phyloP scores from a whole-genome alignment of 2,888 invertebrate genomes.

The Platerodrilus igneus region DNA sequence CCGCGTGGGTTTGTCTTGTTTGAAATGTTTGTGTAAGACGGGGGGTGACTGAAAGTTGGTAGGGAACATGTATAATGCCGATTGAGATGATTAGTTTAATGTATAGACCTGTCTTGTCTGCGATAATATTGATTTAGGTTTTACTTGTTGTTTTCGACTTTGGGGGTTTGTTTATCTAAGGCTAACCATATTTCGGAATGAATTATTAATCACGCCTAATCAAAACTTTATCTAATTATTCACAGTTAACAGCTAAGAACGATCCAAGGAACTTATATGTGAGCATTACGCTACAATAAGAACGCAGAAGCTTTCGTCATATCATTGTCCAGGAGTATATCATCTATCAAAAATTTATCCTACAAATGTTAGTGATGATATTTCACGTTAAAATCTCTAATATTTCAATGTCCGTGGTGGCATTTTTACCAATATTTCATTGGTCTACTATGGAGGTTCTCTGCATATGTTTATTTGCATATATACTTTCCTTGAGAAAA shows the following conservation, averaged over 20 bases:
- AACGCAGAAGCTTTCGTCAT: too few relatives aligned
- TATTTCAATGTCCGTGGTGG: slow-evolving; percentile 47
- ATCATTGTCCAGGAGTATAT: slow-evolving; percentile 21
- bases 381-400: slow-evolving; percentile 48
- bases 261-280: too few relatives aligned
- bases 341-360: slow-evolving; percentile 47
- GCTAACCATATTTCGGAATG: too few relatives aligned
- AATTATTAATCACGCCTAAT: too few relatives aligned
- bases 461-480: slow-evolving; percentile 46
- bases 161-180: slow-evolving; percentile 19
- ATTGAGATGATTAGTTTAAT: slow-evolving; percentile 43
- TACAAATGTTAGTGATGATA: slow-evolving; percentile 48
- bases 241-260: too few relatives aligned
- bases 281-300: too few relatives aligned
- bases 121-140: slow-evolving; percentile 43
- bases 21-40: slow-evolving; percentile 39
- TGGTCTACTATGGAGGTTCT: slow-evolving; percentile 34
- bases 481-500: slow-evolving; percentile 45
- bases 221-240: too few relatives aligned
- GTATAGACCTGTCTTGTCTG: slow-evolving; percentile 38
- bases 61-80: slow-evolving; percentile 39
- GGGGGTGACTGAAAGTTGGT: slow-evolving; percentile 35
- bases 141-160: slow-evolving; percentile 40
- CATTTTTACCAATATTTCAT: slow-evolving; percentile 34
- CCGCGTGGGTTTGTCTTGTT: slow-evolving; percentile 34